Percentiles rank a stretch among this genome's conserved stretches.
Evolutionary conservation across 1,140 invertebrate genomes (phyloP).

Genomic region (Drosophila gunungcola): DNA sequence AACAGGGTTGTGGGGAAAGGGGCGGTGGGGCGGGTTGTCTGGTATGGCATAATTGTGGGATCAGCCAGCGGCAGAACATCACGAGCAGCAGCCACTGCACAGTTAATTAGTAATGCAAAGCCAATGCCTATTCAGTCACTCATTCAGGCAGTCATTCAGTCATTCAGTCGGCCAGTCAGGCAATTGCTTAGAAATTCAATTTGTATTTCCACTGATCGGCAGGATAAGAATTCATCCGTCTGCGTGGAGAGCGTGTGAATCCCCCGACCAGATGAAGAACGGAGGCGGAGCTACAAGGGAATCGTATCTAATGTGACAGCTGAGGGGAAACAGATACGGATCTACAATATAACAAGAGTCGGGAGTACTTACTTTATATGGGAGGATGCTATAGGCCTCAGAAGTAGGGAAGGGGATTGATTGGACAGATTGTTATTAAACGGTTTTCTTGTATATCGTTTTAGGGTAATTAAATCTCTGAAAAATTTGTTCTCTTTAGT

Average conservation of each 20-base stretch:
- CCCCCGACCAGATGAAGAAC: conserved; percentile 38
- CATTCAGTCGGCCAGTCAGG: conserved; percentile 37
- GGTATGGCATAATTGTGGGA: conserved; percentile 80
- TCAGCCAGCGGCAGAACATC: conserved; percentile 45
- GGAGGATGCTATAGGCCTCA: not conserved
- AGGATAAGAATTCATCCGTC: conserved; percentile 57
- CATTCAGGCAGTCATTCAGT: conserved; percentile 50
- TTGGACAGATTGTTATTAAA: not conserved
- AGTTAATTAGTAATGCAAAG: conserved; percentile 78
- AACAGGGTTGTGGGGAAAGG: conserved; percentile 8
- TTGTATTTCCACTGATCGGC: conserved; percentile 59
- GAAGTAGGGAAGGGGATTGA: not conserved
- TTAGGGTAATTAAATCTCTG: not conserved
- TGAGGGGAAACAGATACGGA: conserved; percentile 36
- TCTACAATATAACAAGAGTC: conserved; percentile 41
- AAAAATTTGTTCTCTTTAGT: no score
- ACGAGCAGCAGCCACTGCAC: conserved; percentile 31
- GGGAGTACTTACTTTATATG: conserved; percentile 3
- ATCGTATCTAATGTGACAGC: conserved; percentile 51
- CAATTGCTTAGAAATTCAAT: conserved; percentile 58
- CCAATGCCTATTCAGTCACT: conserved; percentile 57
- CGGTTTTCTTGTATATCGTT: not conserved
- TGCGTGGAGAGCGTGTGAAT: conserved; percentile 68
- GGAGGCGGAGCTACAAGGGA: conserved; percentile 22
- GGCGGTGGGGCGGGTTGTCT: conserved; percentile 38